Base-by-base conservation (phyloP, 2,797 vertebrate genomes). In the Apodemus agrarius region DNA sequence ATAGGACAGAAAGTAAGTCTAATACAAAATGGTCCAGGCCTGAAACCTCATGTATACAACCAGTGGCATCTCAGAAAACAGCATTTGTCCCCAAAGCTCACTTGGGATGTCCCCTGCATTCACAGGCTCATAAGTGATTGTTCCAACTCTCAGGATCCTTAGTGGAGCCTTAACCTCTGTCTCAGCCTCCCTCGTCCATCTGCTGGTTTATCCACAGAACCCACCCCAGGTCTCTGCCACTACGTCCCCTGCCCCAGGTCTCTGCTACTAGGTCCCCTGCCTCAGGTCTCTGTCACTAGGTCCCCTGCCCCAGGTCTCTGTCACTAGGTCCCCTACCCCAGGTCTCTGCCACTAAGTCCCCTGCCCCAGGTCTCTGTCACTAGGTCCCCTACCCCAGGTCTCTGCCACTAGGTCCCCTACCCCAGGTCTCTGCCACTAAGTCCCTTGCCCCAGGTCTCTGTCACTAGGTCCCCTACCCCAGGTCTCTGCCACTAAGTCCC, bases 1-100 rank as follows among this genome's bases (percentile, higher is more conserved):
- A 26, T 59, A 37, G 99, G 99, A 96, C 96, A 98, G 86, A 98
- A 96, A 83, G 99, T 99, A 96, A 98, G 99, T 98, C 52, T 93
- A 88, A 52, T 16, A 0, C 89, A 13, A 0, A 29, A 85, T 22
- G 6, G 52, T 65, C 76, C 1, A 0, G 63, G 49, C 29, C 49
- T 57, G 43, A 16, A 16, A n/a, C 21, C 3, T 65, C 90, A 26
- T 24, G n/a, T 52, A 26, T 2, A 21, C 31, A 11, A 13, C 67
- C 37, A 6, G 1, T 22, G 22, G 17, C 37, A 6, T 59, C 52
- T 19, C 43, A 7, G 59, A 19, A 54, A 46, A 16, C 3, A 57
- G 19, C 43, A 1, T 3, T 2, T 29, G 21, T 3, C 61, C 82
- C 61, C 24, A 19, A 29, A 40, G 54, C 19, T 34, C 34, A 31